Conservation (phyloP, 2,113 vertebrate species). For the Cervus canadensis region DNA sequence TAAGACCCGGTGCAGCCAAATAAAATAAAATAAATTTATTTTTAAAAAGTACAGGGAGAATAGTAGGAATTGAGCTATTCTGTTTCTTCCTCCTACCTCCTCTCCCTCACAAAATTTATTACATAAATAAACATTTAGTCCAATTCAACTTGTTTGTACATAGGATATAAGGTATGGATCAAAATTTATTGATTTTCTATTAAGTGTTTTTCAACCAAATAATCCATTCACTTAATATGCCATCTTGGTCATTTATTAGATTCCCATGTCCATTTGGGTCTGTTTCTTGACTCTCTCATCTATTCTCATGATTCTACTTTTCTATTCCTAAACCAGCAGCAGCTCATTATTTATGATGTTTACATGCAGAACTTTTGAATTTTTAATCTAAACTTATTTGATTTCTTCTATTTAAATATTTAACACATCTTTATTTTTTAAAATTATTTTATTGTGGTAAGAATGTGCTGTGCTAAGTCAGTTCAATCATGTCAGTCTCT, state of each 20-base stretch:
- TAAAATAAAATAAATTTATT: background rate
- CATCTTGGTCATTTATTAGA: background rate
- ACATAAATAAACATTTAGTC: background rate
- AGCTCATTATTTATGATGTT: background rate
- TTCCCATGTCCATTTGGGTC: background rate
- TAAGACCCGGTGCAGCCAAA: background rate
- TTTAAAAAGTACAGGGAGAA: background rate
- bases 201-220: background rate
- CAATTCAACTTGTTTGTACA: background rate
- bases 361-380: background rate
- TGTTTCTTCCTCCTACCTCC: background rate
- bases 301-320: background rate
- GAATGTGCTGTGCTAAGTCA: background rate
- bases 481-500: accelerated
- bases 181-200: background rate
- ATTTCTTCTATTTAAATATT: background rate
- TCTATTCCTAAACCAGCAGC: background rate
- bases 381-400: background rate
- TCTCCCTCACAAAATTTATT: background rate
- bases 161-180: background rate
- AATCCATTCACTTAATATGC: background rate
- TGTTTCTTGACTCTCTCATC: background rate
- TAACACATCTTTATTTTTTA: background rate
- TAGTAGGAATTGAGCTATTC: background rate
- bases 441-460: background rate